These are phyloP conservation scores for Cercopithecus mona DNA, from an alignment of 2,113 vertebrate species.

Conservation along the genomic window DNA sequence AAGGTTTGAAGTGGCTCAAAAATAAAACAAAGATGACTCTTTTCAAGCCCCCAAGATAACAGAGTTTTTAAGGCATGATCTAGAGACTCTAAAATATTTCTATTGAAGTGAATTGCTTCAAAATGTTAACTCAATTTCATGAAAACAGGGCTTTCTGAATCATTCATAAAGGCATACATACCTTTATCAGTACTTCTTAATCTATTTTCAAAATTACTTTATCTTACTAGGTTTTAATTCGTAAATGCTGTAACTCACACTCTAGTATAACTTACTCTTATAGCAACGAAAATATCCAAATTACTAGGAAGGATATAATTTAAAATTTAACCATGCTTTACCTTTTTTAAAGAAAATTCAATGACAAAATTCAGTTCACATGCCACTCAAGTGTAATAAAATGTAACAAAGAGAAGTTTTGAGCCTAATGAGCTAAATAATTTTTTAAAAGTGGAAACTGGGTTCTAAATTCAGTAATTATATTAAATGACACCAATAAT, in stretches of 20 bases:
- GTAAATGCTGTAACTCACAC: background rate
- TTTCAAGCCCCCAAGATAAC: background rate
- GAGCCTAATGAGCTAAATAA: background rate
- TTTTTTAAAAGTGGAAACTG: background rate
- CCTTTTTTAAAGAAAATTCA: background rate
- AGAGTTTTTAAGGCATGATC: background rate
- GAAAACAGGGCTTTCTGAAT: background rate
- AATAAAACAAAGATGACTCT: background rate
- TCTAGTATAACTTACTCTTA: background rate
- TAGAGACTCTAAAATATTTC: background rate
- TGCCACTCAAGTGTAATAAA: background rate
- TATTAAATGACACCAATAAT: background rate
- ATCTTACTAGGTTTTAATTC: background rate
- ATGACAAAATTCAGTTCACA: background rate
- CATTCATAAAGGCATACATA: background rate
- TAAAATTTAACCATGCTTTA: no score
- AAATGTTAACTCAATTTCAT: background rate
- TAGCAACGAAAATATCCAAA: background rate
- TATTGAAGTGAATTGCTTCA: background rate
- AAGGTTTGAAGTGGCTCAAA: background rate
- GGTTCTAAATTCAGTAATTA: background rate
- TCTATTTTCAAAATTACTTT: conserved; percentile 33
- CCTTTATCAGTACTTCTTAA: no score
- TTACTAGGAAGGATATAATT: no score
- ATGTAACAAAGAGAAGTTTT: background rate